Percentiles rank a stretch among this genome's conserved stretches.
Evolutionary conservation across 1,140 invertebrate species (phyloP).

Genomic region (Hydropsyche tenuis): DNA sequence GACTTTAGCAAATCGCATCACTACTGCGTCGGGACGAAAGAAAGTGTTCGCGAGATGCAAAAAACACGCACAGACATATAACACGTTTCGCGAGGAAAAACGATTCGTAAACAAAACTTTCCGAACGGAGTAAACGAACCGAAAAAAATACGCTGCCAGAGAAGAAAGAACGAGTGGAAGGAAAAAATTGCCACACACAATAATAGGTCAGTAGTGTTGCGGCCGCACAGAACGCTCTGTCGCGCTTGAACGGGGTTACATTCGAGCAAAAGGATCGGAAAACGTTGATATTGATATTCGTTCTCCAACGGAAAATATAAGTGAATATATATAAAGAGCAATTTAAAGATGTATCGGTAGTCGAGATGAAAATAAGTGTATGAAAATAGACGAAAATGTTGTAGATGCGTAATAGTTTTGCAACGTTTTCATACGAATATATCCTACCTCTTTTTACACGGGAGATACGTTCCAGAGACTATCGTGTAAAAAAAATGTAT

Average conservation of each 20-base stretch:
- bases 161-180: not conserved
- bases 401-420: no score
- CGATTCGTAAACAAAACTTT: constrained; percentile 33
- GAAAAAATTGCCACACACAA: constrained; percentile 32
- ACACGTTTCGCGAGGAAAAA: constrained; percentile 1
- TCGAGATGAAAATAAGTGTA: no score
- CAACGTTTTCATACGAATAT: no score
- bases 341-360: no score
- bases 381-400: no score
- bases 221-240: not conserved
- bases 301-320: not conserved
- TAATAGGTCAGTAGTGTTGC: constrained; percentile 37
- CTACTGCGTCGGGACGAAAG: not conserved
- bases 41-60: constrained; percentile 15
- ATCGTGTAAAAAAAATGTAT: no score
- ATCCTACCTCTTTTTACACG: no score
- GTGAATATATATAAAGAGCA: no score
- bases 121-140: constrained; percentile 41
- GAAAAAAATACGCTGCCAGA: constrained; percentile 34
- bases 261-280: not conserved
- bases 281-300: not conserved
- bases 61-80: not conserved
- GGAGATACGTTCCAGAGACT: no score
- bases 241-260: not conserved
- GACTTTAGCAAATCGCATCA: constrained; percentile 15